Evolutionary conservation across 2,113 vertebrate genomes (phyloP).

Genomic region (Pogonocichla stellata): DNA sequence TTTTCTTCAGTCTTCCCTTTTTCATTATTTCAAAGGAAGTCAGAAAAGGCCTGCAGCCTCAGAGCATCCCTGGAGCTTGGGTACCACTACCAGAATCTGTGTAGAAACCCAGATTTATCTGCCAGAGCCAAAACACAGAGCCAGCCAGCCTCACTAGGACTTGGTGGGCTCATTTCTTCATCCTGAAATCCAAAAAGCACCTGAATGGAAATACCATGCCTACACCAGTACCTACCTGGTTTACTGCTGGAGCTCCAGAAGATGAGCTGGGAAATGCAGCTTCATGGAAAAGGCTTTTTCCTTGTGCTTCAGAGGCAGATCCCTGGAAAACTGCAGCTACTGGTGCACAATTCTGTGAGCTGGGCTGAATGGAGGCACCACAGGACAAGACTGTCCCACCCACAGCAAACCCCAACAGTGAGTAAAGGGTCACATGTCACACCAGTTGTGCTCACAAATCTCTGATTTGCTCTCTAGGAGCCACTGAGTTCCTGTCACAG

Average conservation of each 20-base stretch:
- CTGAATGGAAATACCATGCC: neutral
- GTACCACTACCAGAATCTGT: neutral
- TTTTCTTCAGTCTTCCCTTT: neutral
- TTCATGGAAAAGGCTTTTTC: neutral
- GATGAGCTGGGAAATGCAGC: accelerated
- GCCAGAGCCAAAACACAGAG: neutral
- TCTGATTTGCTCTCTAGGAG: accelerated
- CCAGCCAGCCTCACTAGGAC: neutral
- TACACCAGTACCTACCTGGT: neutral
- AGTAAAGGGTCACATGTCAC: neutral
- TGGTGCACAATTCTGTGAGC: neutral
- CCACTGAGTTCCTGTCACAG: neutral
- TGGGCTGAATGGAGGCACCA: neutral
- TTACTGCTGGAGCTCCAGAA: accelerated
- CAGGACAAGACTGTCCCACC: neutral
- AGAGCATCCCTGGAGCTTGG: neutral
- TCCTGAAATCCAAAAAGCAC: neutral
- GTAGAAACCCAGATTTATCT: neutral
- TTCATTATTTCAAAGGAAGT: neutral
- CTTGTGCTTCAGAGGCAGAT: neutral
- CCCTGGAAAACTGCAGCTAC: neutral
- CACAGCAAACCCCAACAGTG: accelerated
- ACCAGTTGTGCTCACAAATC: accelerated
- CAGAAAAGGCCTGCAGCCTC: neutral
- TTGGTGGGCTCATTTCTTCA: neutral